Evolutionary conservation across 2,888 invertebrate genomes (phyloP), one percentile per base, ranked within the genome.

Genomic region (Scaptomyza cyrtandrae): DNA sequence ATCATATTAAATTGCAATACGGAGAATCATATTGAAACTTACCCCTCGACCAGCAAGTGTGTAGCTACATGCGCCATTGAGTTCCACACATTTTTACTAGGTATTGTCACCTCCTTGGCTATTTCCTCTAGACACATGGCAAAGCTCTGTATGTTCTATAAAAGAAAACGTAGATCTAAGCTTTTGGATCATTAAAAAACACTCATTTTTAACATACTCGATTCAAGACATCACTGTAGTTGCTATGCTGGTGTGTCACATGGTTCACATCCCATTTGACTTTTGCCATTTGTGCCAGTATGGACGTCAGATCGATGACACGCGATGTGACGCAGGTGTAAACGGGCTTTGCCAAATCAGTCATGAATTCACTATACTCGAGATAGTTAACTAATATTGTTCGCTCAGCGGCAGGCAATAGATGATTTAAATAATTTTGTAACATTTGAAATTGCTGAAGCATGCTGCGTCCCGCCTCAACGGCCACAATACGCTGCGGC

Each of bases 261-360:
- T 97, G 98, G 93, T 97, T 97, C 65, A 99, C 95, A 92, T 98
- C 95, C 99, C 99, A 99, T 91, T 97, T 96, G 0, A 98, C 98
- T 92, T 96, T 96, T 58, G 97, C 95, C 96, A 99, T 98, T n/a
- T 96, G 94, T 67, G 94, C 93, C 9, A 98, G 92, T 33, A 97
- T 94, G 14, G 95, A 94, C 41, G 96, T 94, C 6, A 96, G 94
- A 90, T 98, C 96, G 7, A 98, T 95, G 0, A 96, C 94, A 87
- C 95, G 95, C 0, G 96, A 95, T 0, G 96, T 95, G 0, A 98
- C 97, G 65, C 96, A 95, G 94, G 97, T 96, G 89, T 98, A 98
- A 10, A 98, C 95, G 0, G 98, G 98, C 81, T 95, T 94, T 27
- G 98, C 93, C 58, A 98, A 92, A 92, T 98, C 97, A 7, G 68